A percentile compares a stretch with the other conserved stretches of the same genome.
phyloP scores from a whole-genome alignment of 2,797 vertebrate species.

The Parauchenoglanis punctatus region DNA sequence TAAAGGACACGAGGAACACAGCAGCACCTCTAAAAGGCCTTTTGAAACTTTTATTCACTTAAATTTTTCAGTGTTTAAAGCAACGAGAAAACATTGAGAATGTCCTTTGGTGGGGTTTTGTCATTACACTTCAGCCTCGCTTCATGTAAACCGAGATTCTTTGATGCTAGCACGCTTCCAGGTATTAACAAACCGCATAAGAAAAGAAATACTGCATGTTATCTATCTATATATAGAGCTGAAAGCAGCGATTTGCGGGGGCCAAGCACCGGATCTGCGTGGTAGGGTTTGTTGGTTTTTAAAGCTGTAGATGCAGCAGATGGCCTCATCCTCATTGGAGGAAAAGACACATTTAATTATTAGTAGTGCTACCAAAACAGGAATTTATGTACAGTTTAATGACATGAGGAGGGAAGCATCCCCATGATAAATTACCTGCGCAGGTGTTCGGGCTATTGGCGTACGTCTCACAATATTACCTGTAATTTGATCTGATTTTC shows the following conservation, averaged over 20 bases:
- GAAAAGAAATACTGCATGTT: slow-evolving; percentile 45
- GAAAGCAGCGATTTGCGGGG: slow-evolving; percentile 12
- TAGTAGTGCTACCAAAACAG: not conserved
- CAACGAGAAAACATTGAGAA: slow-evolving; percentile 99
- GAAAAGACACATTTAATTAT: slow-evolving; percentile 69
- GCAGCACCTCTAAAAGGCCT: slow-evolving; percentile 55
- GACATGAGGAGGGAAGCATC: not conserved
- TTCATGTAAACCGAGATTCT: slow-evolving; percentile 98
- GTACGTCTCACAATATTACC: not conserved
- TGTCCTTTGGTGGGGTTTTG: slow-evolving; percentile 99
- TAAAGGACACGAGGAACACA: slow-evolving; percentile 50
- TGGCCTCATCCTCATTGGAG: not conserved
- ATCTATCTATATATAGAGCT: not conserved
- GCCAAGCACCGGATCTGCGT: slow-evolving; percentile 3
- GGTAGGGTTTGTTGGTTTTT: not conserved
- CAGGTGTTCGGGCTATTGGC: slow-evolving; percentile 1
- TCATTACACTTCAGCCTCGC: slow-evolving; percentile 85
- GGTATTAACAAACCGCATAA: slow-evolving; percentile 91
- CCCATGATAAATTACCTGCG: not conserved
- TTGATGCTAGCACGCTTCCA: slow-evolving; percentile 96
- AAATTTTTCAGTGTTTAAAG: slow-evolving; percentile 95
- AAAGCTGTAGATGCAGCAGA: not conserved
- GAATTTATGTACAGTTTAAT: not conserved
- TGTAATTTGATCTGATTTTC: not conserved
- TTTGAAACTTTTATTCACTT: slow-evolving; percentile 93